Base-by-base conservation (phyloP, 2,797 vertebrate species). In the Eupleurogrammus muticus region DNA sequence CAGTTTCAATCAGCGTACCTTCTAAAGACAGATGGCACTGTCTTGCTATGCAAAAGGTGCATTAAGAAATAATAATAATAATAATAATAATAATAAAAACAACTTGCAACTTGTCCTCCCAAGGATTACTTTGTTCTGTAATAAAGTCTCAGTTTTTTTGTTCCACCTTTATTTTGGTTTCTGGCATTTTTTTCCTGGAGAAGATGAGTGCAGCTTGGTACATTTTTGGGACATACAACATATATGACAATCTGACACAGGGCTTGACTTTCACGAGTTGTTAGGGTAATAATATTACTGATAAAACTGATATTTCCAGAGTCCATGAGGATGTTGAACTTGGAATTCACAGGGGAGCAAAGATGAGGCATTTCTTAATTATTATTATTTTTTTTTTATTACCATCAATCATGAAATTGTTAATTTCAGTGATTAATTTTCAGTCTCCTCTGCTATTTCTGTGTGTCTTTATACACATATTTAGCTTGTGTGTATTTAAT, bases 401-500 rank as follows among this genome's bases (percentile, higher is more conserved):
- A 80, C 61, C 75, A 85, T 92, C 81, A 82, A 86, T 89, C 82
- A 82, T 66, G 44, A 69, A 77, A 64, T 73, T 79, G 74, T 89
- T 88, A 63, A 86, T 89, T 91, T 87, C 21, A 70, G 63, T 87
- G 83, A 89, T 91, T 83, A 86, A 89, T 87, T 66, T 68, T 80
- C 53, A 71, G 55, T 77, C 79, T 82, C 59, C 73, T 84, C 71
- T 68, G 51, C 73, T 81, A 66, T 70, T 73, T 70, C 73, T 54
- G 69, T 72, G 72, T 60, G 65, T 79, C 70, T 70, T 81, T 73
- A 73, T 65, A 44, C 70, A 79, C 69, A 81, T 54, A 72, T 77
- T 75, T 71, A 71, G 78, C 75, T 87, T 75, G 24, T 55, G 35
- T 42, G 42, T 52, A 80, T 55, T 58, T 46, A 49, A 75, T 46